phyloP scores from a whole-genome alignment of 2,888 invertebrate genomes.

The Eupithecia subumbrata region DNA sequence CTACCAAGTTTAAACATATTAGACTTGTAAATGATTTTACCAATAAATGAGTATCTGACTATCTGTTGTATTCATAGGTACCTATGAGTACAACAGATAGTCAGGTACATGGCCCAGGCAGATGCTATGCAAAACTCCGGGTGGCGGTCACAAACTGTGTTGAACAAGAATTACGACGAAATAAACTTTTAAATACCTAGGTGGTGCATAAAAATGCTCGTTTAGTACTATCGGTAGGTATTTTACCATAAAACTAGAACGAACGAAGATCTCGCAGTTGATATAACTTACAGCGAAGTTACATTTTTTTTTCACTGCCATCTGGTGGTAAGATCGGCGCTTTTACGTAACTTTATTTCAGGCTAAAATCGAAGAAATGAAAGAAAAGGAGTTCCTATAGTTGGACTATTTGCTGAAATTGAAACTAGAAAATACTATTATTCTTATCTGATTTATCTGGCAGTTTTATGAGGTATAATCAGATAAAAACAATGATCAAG shows the following conservation, averaged over 20 bases:
- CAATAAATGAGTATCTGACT: no score
- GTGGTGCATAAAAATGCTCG: background rate
- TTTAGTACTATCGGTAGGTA: background rate
- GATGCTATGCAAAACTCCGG: conserved; percentile 10
- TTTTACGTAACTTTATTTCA: background rate
- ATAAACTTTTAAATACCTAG: conserved; percentile 1
- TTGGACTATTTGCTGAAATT: background rate
- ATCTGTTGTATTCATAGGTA: no score
- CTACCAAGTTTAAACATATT: no score
- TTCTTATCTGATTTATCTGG: background rate
- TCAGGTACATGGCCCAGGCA: conserved; percentile 1
- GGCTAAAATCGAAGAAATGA: background rate
- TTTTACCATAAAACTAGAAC: background rate
- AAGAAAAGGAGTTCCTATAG: background rate
- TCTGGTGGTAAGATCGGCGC: background rate
- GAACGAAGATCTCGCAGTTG: background rate
- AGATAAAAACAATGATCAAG: no score
- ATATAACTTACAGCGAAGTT: background rate
- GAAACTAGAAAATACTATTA: background rate
- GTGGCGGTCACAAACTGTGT: background rate
- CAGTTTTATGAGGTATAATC: no score
- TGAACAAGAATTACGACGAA: background rate
- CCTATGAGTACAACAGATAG: no score
- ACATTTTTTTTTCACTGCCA: background rate
- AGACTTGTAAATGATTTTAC: no score